Conservation (phyloP, 2,888 invertebrate species). For the Lasioglossum pauxillum region DNA sequence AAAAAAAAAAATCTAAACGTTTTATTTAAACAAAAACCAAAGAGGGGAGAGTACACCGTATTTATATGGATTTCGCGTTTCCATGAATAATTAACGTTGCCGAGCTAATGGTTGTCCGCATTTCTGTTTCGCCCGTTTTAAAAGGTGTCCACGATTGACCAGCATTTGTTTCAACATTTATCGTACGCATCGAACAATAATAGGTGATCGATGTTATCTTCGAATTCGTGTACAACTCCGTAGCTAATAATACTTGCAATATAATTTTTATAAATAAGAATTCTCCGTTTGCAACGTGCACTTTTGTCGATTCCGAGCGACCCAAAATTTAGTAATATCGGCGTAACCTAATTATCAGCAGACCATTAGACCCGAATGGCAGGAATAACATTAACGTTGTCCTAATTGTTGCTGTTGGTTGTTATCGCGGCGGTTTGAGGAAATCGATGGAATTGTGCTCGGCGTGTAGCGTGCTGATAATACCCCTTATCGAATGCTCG, state of each 20-base stretch:
- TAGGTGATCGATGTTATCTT: too few species aligned
- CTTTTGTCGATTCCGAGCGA: background rate
- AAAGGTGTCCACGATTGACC: too few species aligned
- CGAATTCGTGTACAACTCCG: too few species aligned
- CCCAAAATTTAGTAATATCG: background rate
- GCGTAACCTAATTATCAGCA: background rate
- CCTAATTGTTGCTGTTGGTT: slow-evolving; percentile 45
- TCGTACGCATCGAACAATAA: too few species aligned
- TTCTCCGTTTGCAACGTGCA: too few species aligned
- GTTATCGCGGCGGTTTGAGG: slow-evolving; percentile 37
- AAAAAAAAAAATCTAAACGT: background rate
- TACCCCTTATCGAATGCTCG: slow-evolving; percentile 18
- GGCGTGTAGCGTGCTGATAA: slow-evolving; percentile 21
- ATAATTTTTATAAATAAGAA: too few species aligned
- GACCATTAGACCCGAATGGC: slow-evolving; percentile 15
- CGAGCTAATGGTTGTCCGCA: background rate
- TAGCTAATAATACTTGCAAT: too few species aligned
- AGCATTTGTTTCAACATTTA: background rate
- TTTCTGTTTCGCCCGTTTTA: background rate
- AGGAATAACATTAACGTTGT: slow-evolving; percentile 15
- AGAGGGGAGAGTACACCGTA: background rate
- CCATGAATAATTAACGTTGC: background rate
- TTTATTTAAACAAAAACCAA: background rate
- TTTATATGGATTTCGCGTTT: background rate
- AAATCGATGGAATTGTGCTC: slow-evolving; percentile 43